Percentiles rank a stretch among this genome's conserved stretches.
Conservation (phyloP, 1,140 invertebrate genomes). For the Lineus longissimus region DNA sequence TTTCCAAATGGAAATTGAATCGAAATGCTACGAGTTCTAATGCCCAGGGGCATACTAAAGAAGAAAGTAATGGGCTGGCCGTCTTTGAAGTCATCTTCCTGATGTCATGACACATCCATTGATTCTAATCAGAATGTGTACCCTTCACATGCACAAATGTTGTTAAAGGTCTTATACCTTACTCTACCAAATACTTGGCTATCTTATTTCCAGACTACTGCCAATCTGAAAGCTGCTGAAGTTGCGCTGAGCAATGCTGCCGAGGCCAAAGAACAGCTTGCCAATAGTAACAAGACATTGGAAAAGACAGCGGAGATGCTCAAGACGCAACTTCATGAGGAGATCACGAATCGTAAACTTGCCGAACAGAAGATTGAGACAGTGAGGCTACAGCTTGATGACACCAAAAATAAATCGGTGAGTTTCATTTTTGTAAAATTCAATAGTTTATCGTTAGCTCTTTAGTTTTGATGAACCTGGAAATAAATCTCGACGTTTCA, state of each 20-base stretch:
- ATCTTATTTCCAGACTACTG: constrained; percentile 28
- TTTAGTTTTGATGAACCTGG: too few species aligned
- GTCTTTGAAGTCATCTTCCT: too few species aligned
- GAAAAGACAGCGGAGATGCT: constrained; percentile 28
- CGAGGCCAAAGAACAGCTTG: constrained; percentile 26
- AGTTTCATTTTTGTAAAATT: constrained; percentile 1
- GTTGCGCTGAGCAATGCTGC: constrained; percentile 24
- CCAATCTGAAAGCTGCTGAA: constrained; percentile 28
- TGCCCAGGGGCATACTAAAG: too few species aligned
- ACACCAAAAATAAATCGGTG: constrained; percentile 31
- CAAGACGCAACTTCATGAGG: constrained; percentile 23
- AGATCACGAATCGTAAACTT: constrained; percentile 24
- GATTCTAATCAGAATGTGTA: too few species aligned
- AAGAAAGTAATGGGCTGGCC: too few species aligned
- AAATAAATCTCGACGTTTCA: too few species aligned
- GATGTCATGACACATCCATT: too few species aligned
- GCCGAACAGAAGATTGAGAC: constrained; percentile 27
- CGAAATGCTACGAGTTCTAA: too few species aligned
- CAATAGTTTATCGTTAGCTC: not conserved
- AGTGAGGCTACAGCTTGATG: constrained; percentile 24
- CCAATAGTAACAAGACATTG: constrained; percentile 19
- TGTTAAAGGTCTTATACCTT: too few species aligned
- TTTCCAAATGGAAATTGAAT: too few species aligned
- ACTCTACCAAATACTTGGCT: too few species aligned
- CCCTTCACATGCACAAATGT: too few species aligned